Evolutionary conservation across 2,888 invertebrate genomes (phyloP), one percentile per base, ranked within the genome.

Genomic region (Meganola albula): DNA sequence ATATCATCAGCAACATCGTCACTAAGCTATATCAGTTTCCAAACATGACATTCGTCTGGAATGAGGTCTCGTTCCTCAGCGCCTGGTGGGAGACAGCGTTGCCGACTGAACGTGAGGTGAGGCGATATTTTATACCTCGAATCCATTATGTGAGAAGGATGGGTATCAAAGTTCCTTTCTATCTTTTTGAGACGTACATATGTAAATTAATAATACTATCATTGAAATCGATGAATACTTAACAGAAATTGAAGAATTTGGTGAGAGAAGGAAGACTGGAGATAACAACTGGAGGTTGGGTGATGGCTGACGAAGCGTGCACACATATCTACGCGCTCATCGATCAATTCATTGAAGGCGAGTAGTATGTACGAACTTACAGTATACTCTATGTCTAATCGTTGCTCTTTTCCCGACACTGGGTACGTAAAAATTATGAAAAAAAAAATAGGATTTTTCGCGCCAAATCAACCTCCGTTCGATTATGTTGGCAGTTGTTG

Each of bases 41-140:
- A 10, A 95, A 98, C 63, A 93, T 97, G 91, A 96, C 96, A 0
- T 97, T 97, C 71, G 95, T 97, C 50, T 97, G 97, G 97, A 93
- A 95, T 1, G 97, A 97, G 80, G 93, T 96, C 30, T 92, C 94
- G 1, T 96, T 96, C 61, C 86, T 97, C 38, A 93, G 94, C 47
- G 88, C 93, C 1, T 97, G 97, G 97, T 97, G 96, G 96, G 94
- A 95, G 68, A 91, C 93, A 40, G 93, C 94, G 5, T 95, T 95
- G 72, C 95, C 95, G 1, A 93, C 92, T 27, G 94, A 95, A 65
- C 93, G 93, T 66, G 89, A 91, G 65, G 88, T 87, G n/a, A 65
- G 31, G 34, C 29, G 33, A n/a, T n/a, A n/a, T n/a, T n/a, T n/a
- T n/a, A n/a, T n/a, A n/a, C n/a, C n/a, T n/a, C n/a, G n/a, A n/a